phyloP scores from a whole-genome alignment of 2,797 vertebrate genomes.

The Simalia tracyae region DNA sequence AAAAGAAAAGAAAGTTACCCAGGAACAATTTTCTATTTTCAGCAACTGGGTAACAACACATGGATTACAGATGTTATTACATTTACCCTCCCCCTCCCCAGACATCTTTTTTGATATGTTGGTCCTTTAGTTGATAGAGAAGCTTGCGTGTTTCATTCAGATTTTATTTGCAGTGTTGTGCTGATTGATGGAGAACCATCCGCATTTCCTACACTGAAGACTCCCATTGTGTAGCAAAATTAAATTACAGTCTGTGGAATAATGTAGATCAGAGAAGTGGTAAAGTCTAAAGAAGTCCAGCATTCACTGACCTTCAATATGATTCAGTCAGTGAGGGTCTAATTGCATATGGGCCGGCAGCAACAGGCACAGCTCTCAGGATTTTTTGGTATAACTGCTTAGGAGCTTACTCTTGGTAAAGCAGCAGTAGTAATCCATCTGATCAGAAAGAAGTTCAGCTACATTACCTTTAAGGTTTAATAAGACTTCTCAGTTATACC shows the following conservation, averaged over 20 bases:
- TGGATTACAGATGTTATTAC: background rate
- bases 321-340: background rate
- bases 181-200: background rate
- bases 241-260: background rate
- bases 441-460: background rate
- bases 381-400: background rate
- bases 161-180: slow-evolving; percentile 17
- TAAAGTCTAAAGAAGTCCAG: background rate
- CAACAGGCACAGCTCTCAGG: background rate
- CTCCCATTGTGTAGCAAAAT: slow-evolving; percentile 2
- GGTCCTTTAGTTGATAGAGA: background rate
- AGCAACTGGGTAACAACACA: background rate
- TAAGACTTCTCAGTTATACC: background rate
- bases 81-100: background rate
- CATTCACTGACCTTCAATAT: background rate
- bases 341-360: background rate
- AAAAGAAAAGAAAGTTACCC: background rate
- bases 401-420: background rate
- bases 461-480: background rate
- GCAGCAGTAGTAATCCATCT: background rate
- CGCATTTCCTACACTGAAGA: background rate
- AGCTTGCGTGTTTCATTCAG: slow-evolving; percentile 4
- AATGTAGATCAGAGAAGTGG: background rate
- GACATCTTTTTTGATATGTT: background rate
- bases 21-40: background rate